phyloP scores from a whole-genome alignment of 2,888 invertebrate species.

The Troilus luridus region DNA sequence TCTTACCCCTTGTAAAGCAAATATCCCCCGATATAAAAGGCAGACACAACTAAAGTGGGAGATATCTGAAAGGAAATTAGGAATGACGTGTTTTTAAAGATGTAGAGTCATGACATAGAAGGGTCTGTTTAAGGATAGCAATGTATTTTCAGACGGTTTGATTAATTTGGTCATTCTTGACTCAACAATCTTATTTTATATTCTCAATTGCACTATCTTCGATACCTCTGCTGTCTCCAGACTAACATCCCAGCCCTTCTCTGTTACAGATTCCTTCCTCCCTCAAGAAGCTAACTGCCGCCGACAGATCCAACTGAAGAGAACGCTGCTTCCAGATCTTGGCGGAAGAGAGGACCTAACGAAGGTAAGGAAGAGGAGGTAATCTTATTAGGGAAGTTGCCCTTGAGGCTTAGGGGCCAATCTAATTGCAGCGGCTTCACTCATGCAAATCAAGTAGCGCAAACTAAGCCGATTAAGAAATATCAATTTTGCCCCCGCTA shows the following conservation, averaged over 20 bases:
- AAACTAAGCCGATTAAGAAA: constrained; percentile 52
- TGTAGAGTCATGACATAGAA: too few relatives aligned
- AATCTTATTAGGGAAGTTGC: constrained; percentile 42
- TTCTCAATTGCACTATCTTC: too few relatives aligned
- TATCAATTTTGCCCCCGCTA: constrained; percentile 20
- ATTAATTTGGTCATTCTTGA: too few relatives aligned
- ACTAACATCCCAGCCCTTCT: not conserved
- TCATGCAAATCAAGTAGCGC: constrained; percentile 51
- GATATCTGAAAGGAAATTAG: too few relatives aligned
- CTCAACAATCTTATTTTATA: too few relatives aligned
- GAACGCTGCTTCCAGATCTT: not conserved
- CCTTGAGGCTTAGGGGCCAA: constrained; percentile 37
- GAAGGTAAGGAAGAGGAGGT: constrained; percentile 19
- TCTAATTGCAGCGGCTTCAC: constrained; percentile 43
- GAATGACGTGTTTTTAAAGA: too few relatives aligned
- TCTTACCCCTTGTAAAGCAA: too few relatives aligned
- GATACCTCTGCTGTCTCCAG: too few relatives aligned
- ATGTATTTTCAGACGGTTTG: too few relatives aligned
- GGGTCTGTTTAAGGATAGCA: too few relatives aligned
- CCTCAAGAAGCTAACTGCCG: not conserved
- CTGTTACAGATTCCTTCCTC: not conserved
- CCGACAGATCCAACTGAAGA: not conserved
- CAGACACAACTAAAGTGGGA: too few relatives aligned
- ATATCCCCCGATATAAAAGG: too few relatives aligned
- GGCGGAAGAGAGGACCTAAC: not conserved